Evolutionary conservation across 2,797 vertebrate species (phyloP), one percentile per base, ranked within the genome.

Genomic region (Gymnocypris eckloni): DNA sequence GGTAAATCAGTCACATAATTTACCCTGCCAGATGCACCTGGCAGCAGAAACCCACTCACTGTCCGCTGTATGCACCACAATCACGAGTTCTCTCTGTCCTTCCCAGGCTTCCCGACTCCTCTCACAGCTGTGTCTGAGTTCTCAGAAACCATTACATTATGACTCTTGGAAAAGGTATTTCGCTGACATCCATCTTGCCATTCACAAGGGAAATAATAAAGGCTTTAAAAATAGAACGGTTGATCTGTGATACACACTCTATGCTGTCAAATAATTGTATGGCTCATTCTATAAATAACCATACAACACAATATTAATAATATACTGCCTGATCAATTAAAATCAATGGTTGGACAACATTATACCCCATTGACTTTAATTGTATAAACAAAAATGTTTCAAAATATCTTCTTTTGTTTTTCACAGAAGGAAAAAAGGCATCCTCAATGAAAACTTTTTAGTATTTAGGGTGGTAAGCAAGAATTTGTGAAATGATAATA

Each of bases 1-100:
- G 79, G 82, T 87, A 88, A 88, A 87, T 87, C 86, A 84, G 73
- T 82, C 87, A 86, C 82, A 87, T 85, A 77, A 85, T 82, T 78
- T 79, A 52, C 77, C 67, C 89, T 87, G 89, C 82, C 89, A 90
- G 86, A 79, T 77, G 70, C 89, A 90, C 86, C 89, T 90, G 87
- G 69, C 79, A 59, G 77, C 66, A 71, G 54, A 85, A 82, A 82
- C 61, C 82, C 79, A 80, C 37, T 45, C n/a, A 71, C 41, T 48
- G 25, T 79, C 80, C 48, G 25, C 80, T 78, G 66, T 56, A 33
- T 10, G 11, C 66, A 84, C 64, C 50, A 79, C 50, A 79, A 59
- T 79, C 66, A 71, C 13, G n/a, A 71, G n/a, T 69, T 78, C 79
- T 79, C 37, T 71, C 86, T 77, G 72, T 89, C 52, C 64, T 87